These are phyloP conservation scores for Rhagoletis pomonella DNA, from an alignment of 1,140 invertebrate species.

Conservation along the genomic window DNA sequence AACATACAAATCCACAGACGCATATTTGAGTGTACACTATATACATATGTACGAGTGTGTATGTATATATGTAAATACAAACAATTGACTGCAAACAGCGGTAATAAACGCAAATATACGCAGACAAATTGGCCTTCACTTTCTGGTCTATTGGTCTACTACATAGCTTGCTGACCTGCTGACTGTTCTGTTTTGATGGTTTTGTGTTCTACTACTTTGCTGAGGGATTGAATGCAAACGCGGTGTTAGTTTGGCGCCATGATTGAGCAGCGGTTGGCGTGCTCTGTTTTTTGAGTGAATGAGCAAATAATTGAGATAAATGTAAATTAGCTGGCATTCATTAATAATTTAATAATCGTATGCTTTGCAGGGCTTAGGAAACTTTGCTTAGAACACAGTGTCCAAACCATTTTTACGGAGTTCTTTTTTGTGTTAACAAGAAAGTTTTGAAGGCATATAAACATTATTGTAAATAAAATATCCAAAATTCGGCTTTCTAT, in stretches of 20 bases:
- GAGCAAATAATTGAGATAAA: constrained; percentile 8
- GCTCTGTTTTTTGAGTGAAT: not conserved
- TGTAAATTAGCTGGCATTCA: constrained; percentile 22
- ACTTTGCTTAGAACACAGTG: too few species aligned
- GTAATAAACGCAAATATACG: not conserved
- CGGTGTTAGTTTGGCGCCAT: not conserved
- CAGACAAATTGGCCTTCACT: not conserved
- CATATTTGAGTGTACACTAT: too few species aligned
- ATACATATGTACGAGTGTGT: not conserved
- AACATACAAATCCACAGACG: not conserved
- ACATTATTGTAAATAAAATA: too few species aligned
- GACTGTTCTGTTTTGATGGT: not conserved
- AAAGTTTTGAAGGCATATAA: too few species aligned
- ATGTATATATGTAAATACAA: not conserved
- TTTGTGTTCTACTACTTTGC: not conserved
- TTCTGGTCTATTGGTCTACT: not conserved
- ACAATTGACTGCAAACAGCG: not conserved
- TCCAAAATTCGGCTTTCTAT: too few species aligned
- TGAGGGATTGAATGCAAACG: not conserved
- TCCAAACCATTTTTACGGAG: too few species aligned
- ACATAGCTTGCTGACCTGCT: not conserved
- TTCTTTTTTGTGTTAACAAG: too few species aligned
- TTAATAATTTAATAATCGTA: constrained; percentile 6
- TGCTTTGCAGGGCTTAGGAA: too few species aligned
- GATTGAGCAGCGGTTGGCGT: not conserved